Evolutionary conservation across 2,888 invertebrate genomes (phyloP).

Genomic region (Eremobia ochroleuca): DNA sequence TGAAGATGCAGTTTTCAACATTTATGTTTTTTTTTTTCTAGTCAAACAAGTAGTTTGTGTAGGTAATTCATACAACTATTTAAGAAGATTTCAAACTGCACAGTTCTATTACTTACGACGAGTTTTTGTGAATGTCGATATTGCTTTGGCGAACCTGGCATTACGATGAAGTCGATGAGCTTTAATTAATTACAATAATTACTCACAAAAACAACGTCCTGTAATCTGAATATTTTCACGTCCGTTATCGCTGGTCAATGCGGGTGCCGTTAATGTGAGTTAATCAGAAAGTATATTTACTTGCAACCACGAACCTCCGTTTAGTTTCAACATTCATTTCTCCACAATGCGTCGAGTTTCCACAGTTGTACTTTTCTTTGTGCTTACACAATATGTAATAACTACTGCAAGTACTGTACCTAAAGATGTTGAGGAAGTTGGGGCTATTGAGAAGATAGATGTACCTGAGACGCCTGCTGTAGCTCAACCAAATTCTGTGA

Average conservation of each 20-base stretch:
- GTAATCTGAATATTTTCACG: constrained; percentile 46
- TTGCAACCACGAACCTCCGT: constrained; percentile 27
- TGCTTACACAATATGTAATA: constrained; percentile 30
- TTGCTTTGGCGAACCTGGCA: not conserved
- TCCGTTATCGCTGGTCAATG: constrained; percentile 59
- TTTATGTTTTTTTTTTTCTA: not conserved
- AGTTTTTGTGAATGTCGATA: not conserved
- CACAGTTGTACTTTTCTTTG: constrained; percentile 30
- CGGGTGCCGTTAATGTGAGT: constrained; percentile 59
- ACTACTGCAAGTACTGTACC: constrained; percentile 29
- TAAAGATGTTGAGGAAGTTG: constrained; percentile 23
- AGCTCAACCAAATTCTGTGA: constrained; percentile 32
- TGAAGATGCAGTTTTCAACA: not conserved
- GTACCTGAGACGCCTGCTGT: constrained; percentile 15
- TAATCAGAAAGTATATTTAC: constrained; percentile 55
- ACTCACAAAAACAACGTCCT: constrained; percentile 53
- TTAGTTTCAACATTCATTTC: constrained; percentile 47
- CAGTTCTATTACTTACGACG: not conserved
- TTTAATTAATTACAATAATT: constrained; percentile 2
- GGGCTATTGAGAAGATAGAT: constrained; percentile 36
- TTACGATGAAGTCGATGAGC: not conserved
- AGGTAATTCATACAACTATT: not conserved
- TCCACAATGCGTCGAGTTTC: constrained; percentile 56
- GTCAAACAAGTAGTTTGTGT: not conserved
- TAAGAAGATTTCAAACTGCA: not conserved